phyloP scores from a whole-genome alignment of 2,888 invertebrate species.

The Callyntrura guangdongensis region DNA sequence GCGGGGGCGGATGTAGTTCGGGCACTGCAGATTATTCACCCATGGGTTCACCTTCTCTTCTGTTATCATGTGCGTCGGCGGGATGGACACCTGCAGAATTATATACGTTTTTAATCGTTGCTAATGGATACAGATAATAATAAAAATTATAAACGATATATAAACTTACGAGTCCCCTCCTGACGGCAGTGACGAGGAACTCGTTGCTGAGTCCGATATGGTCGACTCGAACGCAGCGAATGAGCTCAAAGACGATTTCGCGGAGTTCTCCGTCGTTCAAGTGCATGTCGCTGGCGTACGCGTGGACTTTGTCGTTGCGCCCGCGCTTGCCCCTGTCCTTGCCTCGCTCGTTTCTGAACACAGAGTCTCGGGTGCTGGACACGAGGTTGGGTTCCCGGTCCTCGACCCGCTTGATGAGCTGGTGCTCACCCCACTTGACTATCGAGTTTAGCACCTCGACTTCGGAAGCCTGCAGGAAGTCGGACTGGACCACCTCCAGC shows the following conservation, averaged over 20 bases:
- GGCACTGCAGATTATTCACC: conserved; percentile 88
- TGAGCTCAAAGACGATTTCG: conserved; percentile 93
- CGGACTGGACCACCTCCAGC: conserved; percentile 91
- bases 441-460: conserved; percentile 95
- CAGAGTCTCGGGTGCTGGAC: conserved; percentile 97
- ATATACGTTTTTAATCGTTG: no score
- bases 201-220: conserved; percentile 89
- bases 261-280: conserved; percentile 93
- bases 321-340: conserved; percentile 85
- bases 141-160: no score
- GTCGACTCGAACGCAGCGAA: conserved; percentile 95
- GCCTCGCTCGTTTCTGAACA: conserved; percentile 88
- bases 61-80: conserved; percentile 93
- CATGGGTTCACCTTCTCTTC: conserved; percentile 91
- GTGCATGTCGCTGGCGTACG: conserved; percentile 86
- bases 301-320: conserved; percentile 88
- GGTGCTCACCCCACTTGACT: conserved; percentile 95
- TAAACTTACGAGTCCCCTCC: conserved; percentile 90
- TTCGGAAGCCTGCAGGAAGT: conserved; percentile 91
- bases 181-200: conserved; percentile 87
- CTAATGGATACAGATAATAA: no score
- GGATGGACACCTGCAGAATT: conserved; percentile 88
- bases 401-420: conserved; percentile 93
- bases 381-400: conserved; percentile 96
- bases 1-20: conserved; percentile 91